phyloP scores from a whole-genome alignment of 2,888 invertebrate species.

The Archips xylosteana region DNA sequence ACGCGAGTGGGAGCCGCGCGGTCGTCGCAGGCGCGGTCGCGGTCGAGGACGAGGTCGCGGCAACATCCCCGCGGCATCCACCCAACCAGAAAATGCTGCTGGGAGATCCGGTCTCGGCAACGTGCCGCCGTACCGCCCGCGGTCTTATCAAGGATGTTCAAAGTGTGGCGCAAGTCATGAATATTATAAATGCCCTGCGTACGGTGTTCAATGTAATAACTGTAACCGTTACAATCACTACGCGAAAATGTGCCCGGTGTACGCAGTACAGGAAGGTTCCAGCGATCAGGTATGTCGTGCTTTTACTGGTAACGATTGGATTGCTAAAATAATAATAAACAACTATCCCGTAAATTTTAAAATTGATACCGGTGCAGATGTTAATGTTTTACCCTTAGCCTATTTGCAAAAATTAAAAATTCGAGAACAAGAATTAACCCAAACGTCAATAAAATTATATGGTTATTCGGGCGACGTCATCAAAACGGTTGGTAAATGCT shows the following conservation, averaged over 20 bases:
- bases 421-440: constrained; percentile 32
- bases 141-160: constrained; percentile 11
- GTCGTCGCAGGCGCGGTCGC: constrained; percentile 4
- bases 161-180: constrained; percentile 27
- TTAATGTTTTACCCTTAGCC: constrained; percentile 44
- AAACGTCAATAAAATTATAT: constrained; percentile 33
- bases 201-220: constrained; percentile 18
- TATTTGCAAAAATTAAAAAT: constrained; percentile 27
- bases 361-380: constrained; percentile 48
- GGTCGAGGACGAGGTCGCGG: constrained; percentile 10
- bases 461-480: constrained; percentile 46
- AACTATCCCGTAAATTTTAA: constrained; percentile 43
- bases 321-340: constrained; percentile 41
- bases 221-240: constrained; percentile 26
- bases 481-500: constrained; percentile 42
- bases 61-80: not conserved
- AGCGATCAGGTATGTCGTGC: constrained; percentile 37
- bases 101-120: not conserved
- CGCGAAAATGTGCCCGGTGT: constrained; percentile 6
- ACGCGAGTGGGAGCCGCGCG: not conserved
- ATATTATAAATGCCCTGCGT: constrained; percentile 21
- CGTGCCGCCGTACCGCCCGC: not conserved
- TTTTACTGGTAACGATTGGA: constrained; percentile 41
- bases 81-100: not conserved
- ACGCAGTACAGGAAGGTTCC: not conserved